Evolutionary conservation across 2,797 vertebrate species (phyloP).

Genomic region (Coendou prehensilis): DNA sequence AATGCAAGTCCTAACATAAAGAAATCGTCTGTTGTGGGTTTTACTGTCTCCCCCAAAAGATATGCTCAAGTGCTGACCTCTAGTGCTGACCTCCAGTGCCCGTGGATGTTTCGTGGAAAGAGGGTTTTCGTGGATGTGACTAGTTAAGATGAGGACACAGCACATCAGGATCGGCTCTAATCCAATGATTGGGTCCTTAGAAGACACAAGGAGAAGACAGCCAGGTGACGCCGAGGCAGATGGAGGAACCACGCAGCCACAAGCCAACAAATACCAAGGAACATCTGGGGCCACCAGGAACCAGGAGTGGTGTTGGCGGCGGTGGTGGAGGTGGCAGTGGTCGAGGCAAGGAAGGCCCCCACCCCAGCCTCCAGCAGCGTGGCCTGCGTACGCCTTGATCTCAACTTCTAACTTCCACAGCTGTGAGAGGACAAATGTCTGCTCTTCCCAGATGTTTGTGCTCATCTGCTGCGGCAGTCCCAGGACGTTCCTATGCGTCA

Average conservation of each 20-base stretch:
- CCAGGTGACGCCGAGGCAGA: not conserved
- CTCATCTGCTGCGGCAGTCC: not conserved
- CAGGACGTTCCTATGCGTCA: not conserved
- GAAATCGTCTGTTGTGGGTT: not conserved
- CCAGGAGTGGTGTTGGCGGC: not conserved
- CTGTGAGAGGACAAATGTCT: not conserved
- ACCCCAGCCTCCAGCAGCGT: not conserved
- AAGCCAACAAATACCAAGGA: not conserved
- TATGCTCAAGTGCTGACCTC: not conserved
- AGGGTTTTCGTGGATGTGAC: not conserved
- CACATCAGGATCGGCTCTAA: not conserved
- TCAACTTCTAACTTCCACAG: no score
- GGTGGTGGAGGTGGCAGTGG: not conserved
- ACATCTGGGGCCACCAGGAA: not conserved
- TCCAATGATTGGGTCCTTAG: not conserved
- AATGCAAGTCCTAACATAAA: not conserved
- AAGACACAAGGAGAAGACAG: not conserved
- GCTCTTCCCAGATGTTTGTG: not conserved
- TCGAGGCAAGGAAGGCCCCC: not conserved
- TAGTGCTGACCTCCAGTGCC: not conserved
- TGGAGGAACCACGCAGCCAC: rapidly evolving
- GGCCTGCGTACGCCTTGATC: not conserved
- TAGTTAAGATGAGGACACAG: not conserved
- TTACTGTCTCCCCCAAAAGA: not conserved
- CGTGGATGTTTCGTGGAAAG: not conserved